Evolutionary conservation across 2,113 vertebrate genomes (phyloP), one percentile per base, ranked within the genome.

Genomic region (Ursus arctos): DNA sequence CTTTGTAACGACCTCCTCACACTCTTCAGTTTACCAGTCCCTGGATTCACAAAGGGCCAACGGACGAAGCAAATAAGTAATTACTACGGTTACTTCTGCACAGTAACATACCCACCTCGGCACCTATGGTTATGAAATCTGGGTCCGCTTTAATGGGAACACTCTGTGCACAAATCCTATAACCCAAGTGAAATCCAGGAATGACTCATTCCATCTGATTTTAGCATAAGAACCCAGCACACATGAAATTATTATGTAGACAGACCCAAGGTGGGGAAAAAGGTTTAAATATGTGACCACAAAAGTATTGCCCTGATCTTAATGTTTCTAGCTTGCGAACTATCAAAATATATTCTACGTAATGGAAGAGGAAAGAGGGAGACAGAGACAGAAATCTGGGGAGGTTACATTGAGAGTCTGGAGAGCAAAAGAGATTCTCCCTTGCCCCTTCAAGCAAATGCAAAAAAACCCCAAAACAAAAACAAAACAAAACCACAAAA

Each of bases 141-240:
- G 40, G 2, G 24, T 26, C 12, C 7, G 19, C 24, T 24, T 81
- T 26, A 53, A 83, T 26, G 21, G 61, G 11, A 82, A 21, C 6
- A 4, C 26, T 13, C n/a, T 51, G 13, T 21, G 0, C 9, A 26
- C 2, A 24, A 36, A 24, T 79, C 55, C 26, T 21, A 61, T 1
- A 63, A 24, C 21, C 53, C 26, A 2, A 0, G 5, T 8, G 67
- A 57, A 57, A 36, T 21, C 10, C 19, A 33, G 0, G 43, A 40
- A 55, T 4, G 26, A 12, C 11, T 9, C 33, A 9, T n/a, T 40
- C 22, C 16, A 31, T 49, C 8, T 43, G 11, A 93, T 28, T 47
- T 51, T 51, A 77, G 36, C 43, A n/a, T 7, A 33, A 61, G 26
- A 95, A 77, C 28, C 55, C 3, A 77, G 33, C 6, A 7, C 28